Conservation (phyloP, 1,140 invertebrate genomes). For the Ostrea denselamellosa region DNA sequence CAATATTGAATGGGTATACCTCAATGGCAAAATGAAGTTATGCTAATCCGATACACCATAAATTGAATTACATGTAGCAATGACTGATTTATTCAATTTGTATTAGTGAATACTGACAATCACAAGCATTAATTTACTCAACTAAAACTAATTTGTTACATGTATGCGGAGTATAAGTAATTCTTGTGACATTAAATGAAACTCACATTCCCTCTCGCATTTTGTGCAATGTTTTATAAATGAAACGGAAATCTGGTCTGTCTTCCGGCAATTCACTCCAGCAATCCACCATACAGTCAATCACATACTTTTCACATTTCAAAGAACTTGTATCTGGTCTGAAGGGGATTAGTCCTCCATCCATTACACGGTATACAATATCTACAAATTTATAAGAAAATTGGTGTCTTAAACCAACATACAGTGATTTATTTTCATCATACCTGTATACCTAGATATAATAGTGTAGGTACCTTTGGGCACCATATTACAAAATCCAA, state of each 20-base stretch:
- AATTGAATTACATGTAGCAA: too few species aligned
- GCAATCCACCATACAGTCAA: conserved; percentile 73
- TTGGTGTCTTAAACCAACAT: background rate
- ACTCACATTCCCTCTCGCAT: conserved; percentile 93
- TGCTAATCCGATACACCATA: too few species aligned
- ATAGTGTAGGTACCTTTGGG: conserved; percentile 68
- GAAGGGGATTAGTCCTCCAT: conserved; percentile 75
- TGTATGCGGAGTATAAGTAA: background rate
- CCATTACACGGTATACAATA: conserved; percentile 53
- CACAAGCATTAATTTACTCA: too few species aligned
- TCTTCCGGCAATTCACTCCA: conserved; percentile 77
- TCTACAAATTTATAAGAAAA: background rate
- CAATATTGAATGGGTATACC: too few species aligned
- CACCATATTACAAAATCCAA: conserved; percentile 68
- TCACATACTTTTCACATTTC: conserved; percentile 68
- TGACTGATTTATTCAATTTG: too few species aligned
- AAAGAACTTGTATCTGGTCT: conserved; percentile 67
- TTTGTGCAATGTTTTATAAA: conserved; percentile 88
- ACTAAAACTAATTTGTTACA: too few species aligned
- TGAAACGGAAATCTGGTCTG: conserved; percentile 80
- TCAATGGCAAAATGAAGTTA: too few species aligned
- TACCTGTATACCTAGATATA: background rate
- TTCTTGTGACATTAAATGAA: background rate
- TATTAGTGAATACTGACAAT: too few species aligned
- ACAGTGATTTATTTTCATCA: background rate